Evolutionary conservation across 2,113 vertebrate genomes (phyloP).

Genomic region (Silurus meridionalis): DNA sequence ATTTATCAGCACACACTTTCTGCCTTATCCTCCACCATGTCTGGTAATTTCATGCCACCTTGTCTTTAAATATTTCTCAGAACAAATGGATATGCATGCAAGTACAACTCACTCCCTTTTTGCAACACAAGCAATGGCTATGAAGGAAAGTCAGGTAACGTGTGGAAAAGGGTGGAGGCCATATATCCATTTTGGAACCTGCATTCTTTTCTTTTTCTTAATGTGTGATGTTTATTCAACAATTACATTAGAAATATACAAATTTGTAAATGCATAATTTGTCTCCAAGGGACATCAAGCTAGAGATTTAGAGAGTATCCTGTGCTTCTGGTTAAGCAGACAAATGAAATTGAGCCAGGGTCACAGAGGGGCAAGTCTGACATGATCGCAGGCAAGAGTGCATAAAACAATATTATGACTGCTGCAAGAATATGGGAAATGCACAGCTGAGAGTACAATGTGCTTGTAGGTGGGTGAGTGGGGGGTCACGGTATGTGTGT

Average conservation of each 20-base stretch:
- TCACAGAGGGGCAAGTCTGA: background rate
- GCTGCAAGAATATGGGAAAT: constrained; percentile 16
- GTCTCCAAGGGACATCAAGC: background rate
- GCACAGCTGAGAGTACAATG: constrained; percentile 21
- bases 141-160: background rate
- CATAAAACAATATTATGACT: constrained; percentile 37
- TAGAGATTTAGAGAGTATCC: background rate
- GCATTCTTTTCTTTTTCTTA: constrained; percentile 66
- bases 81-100: constrained; percentile 74
- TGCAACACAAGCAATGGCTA: background rate
- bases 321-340: constrained; percentile 12
- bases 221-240: constrained; percentile 71
- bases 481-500: background rate
- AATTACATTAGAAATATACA: constrained; percentile 62
- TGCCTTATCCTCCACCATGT: constrained; percentile 76
- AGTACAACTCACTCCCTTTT: constrained; percentile 46
- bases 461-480: constrained; percentile 32
- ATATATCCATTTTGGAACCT: constrained; percentile 3
- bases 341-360: background rate
- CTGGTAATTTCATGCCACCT: constrained; percentile 68
- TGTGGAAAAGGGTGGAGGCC: background rate
- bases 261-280: constrained; percentile 25
- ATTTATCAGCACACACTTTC: constrained; percentile 75
- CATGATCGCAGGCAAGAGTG: constrained; percentile 17
- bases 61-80: constrained; percentile 86